phyloP scores from a whole-genome alignment of 2,888 invertebrate species.

The Chaitophorus viminalis region DNA sequence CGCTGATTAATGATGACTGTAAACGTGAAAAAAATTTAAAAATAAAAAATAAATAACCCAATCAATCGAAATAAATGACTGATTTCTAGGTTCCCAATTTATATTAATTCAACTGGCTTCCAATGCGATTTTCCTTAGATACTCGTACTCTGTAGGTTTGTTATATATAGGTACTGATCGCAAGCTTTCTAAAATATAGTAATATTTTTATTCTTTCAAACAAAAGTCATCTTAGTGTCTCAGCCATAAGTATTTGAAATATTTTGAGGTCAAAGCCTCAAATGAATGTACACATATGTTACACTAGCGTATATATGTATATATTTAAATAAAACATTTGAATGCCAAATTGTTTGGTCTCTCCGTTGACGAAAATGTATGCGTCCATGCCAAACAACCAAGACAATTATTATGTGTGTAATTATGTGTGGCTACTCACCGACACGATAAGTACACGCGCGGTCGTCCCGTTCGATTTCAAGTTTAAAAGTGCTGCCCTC shows the following conservation, averaged over 20 bases:
- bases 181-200: conserved; percentile 28
- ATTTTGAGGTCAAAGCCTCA: conserved; percentile 41
- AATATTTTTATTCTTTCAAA: neutral
- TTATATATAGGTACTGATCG: neutral
- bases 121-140: conserved; percentile 3
- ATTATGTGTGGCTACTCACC: neutral
- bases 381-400: neutral
- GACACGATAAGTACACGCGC: neutral
- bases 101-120: neutral
- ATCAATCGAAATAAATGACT: conserved; percentile 37
- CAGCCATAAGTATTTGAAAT: conserved; percentile 26
- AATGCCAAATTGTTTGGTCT: conserved; percentile 47
- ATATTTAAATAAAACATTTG: neutral
- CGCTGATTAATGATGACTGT: conserved; percentile 57
- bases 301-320: neutral
- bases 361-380: neutral
- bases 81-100: conserved; percentile 46
- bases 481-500: conserved; percentile 44
- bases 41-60: conserved; percentile 6
- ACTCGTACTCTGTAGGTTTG: neutral
- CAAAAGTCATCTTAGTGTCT: neutral
- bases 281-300: neutral
- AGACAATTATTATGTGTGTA: conserved; percentile 2
- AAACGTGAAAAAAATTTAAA: neutral
- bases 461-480: conserved; percentile 9